Evolutionary conservation across 2,888 invertebrate species (phyloP).

Genomic region (Tetranychus piercei): DNA sequence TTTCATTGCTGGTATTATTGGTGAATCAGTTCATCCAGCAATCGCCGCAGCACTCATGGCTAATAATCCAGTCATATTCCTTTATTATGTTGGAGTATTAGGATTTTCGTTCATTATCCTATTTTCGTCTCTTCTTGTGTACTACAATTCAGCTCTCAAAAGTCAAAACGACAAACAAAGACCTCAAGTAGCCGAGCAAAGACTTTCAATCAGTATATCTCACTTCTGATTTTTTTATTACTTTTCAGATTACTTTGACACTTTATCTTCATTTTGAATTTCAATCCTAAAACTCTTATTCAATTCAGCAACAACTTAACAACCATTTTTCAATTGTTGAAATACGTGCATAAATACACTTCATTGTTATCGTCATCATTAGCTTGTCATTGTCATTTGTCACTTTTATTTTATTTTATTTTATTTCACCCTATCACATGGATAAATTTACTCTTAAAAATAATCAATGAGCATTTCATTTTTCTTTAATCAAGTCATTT

Average conservation of each 20-base stretch:
- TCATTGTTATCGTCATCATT: no score
- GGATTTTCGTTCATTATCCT: neutral
- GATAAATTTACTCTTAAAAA: no score
- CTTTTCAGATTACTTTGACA: slow-evolving; percentile 18
- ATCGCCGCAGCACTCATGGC: neutral
- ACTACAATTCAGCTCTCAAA: neutral
- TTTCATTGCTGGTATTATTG: neutral
- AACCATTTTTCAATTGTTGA: no score
- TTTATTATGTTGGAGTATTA: neutral
- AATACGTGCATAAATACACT: no score
- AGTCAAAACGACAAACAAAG: neutral
- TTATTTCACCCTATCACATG: no score
- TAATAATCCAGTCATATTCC: neutral
- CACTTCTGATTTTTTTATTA: neutral
- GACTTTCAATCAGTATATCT: neutral
- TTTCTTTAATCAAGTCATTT: no score
- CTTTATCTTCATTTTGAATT: no score
- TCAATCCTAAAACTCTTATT: no score
- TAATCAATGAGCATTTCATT: no score
- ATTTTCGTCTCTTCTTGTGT: neutral
- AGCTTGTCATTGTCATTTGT: no score
- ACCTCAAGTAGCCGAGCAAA: neutral
- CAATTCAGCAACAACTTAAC: no score
- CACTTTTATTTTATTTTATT: no score
- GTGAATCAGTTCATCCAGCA: slow-evolving; percentile 5